Evolutionary conservation across 2,888 invertebrate genomes (phyloP).

Genomic region (Tiliacea aurago): DNA sequence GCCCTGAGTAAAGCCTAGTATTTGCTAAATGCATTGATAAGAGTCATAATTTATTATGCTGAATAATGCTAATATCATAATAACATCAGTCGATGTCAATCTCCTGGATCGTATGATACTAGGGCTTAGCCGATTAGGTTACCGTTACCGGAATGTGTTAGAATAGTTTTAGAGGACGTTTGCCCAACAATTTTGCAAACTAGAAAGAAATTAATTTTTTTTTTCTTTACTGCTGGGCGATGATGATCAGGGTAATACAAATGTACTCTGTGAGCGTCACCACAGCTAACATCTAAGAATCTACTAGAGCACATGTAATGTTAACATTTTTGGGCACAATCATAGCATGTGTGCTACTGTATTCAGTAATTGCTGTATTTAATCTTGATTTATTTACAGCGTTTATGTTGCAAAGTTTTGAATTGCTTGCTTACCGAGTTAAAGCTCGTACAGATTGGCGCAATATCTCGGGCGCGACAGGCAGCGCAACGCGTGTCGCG

Average conservation of each 20-base stretch:
- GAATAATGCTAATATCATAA: neutral
- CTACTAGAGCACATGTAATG: neutral
- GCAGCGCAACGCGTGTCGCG: too few relatives aligned
- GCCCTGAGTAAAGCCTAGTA: neutral
- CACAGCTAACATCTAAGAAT: neutral
- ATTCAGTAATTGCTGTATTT: constrained; percentile 15
- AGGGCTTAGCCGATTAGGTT: too few relatives aligned
- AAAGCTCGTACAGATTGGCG: too few relatives aligned
- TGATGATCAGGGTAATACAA: too few relatives aligned
- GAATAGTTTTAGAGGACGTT: too few relatives aligned
- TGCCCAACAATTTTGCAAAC: too few relatives aligned
- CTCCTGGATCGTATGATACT: too few relatives aligned
- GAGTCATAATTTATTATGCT: neutral
- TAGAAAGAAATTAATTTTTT: too few relatives aligned
- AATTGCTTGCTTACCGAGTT: neutral
- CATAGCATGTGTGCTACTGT: constrained; percentile 12
- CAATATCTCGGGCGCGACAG: too few relatives aligned
- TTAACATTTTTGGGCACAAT: constrained; percentile 8
- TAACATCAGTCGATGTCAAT: neutral
- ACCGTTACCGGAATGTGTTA: too few relatives aligned
- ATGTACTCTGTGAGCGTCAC: too few relatives aligned
- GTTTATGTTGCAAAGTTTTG: constrained; percentile 11
- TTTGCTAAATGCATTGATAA: neutral
- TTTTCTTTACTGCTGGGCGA: too few relatives aligned
- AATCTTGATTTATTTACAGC: constrained; percentile 27